Base-by-base conservation (phyloP, 2,113 vertebrate species). In the Hemicordylus capensis region DNA sequence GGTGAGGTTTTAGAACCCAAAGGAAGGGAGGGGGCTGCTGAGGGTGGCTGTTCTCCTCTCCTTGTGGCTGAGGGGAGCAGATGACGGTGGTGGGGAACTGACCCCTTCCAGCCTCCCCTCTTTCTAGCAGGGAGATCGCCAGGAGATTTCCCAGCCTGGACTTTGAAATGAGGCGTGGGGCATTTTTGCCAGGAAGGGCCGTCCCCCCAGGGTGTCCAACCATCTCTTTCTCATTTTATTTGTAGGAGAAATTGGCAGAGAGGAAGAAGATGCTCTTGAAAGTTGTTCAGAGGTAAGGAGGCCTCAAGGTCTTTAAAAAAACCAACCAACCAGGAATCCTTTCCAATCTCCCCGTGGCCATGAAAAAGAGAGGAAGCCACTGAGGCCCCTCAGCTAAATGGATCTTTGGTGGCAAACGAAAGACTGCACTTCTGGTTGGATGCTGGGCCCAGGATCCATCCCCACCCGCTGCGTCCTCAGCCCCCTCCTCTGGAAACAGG, bases 201-300 rank as follows among this genome's bases (percentile, higher is more conserved):
- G n/a, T n/a, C n/a, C n/a, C n/a, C n/a, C n/a, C n/a, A 37, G 7
- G 66, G 66, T 34, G 37, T 37, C 22, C 22, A 19, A 69, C 20
- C 7, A 1, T 37, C 1, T 10, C 15, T 48, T 19, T n/a, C 3
- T 39, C 20, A 0, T 46, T 74, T 79, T 14, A 31, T 84, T 95
- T 87, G 61, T 94, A 99, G 98, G 98, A 99, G 85, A 98, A 95
- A 88, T 95, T 99, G 86, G 97, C 97, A 0, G 98, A 99, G 77
- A 97, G 97, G 89, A 98, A 97, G 90, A 98, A 95, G 80, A 92
- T 97, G 0, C 96, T 99, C n/a, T 94, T 99, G 74, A 98, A 97
- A 95, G 97, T 96, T 0, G 98, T 98, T 85, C 98, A 98, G 94
- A 98, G 98, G 98, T 98, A 95, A 96, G 93, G 44, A 1, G 6